Evolutionary conservation across 1,140 invertebrate species (phyloP), one percentile per base, ranked within the genome.

Genomic region (Ericerus pela): DNA sequence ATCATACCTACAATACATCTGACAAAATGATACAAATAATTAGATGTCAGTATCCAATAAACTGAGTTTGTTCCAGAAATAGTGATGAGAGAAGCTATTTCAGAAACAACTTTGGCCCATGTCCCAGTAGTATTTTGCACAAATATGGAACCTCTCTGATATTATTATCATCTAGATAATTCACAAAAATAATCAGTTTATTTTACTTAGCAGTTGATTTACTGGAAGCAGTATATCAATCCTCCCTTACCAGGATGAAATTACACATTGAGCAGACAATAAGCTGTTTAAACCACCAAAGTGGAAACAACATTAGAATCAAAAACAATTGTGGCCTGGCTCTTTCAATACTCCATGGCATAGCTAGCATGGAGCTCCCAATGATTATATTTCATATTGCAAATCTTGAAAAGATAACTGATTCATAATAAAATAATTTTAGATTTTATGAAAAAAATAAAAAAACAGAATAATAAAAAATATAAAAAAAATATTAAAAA

Each of bases 331-430:
- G 70, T 51, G 92, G 75, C 12, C 91, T 90, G 31, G 89, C 82
- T 69, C 82, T 75, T 64, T 82, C 75, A 53, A 94, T 78, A 8
- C 88, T 89, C 90, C 90, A 95, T 12, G 91, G 88, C 81, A 95
- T 92, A 28, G 85, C 84, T 54, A 95, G 72, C 28, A 95, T 65
- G 0, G 88, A 92, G 0, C 88, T 84, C 0, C 89, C 88, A 79
- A 93, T 82, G 74, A 90, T 89, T 1, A 90, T 95, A 65, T 95
- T 95, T 90, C 91, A 96, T 69, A 95, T 76, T 60, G 81, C 78
- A 69, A 84, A 84, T 66, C 81, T 83, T 53, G 53, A 68, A 63
- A 56, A 54, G 60, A 57, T 59, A 62, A 18, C 16, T 12, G 31
- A 47, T 24, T 20, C n/a, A 8, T 11, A 27, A 33, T 10, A 33